These are phyloP conservation scores for Diabrotica undecimpunctata DNA, from an alignment of 1,140 invertebrate genomes.

Conservation along the genomic window DNA sequence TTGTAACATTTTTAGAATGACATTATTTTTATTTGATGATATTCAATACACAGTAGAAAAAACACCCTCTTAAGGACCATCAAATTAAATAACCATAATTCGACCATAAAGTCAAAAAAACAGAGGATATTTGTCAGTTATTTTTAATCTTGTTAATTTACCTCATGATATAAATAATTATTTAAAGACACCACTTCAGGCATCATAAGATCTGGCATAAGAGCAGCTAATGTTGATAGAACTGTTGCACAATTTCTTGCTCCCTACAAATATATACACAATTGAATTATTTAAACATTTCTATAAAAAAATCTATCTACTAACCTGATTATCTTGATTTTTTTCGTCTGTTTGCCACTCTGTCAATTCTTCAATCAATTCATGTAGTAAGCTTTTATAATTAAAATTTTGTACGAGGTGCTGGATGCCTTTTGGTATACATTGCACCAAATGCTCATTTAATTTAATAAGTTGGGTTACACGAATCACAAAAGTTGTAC, in stretches of 20 bases:
- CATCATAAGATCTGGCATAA: conserved; percentile 58
- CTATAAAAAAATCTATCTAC: neutral
- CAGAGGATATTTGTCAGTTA: too few relatives aligned
- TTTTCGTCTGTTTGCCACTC: conserved; percentile 56
- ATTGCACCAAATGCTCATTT: conserved; percentile 60
- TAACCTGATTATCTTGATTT: conserved; percentile 42
- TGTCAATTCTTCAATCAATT: conserved; percentile 65
- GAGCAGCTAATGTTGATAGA: conserved; percentile 59
- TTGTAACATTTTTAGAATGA: too few relatives aligned
- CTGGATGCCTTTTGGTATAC: conserved; percentile 58
- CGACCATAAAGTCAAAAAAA: too few relatives aligned
- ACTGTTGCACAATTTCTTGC: conserved; percentile 59
- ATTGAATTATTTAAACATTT: neutral
- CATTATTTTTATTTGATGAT: too few relatives aligned
- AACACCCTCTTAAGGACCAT: too few relatives aligned
- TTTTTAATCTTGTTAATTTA: conserved; percentile 21
- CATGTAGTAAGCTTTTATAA: conserved; percentile 56
- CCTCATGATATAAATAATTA: conserved; percentile 37
- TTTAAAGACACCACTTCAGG: conserved; percentile 47
- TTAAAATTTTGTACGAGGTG: conserved; percentile 56
- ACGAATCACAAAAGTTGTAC: conserved; percentile 55
- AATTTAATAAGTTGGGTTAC: conserved; percentile 63
- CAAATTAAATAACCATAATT: too few relatives aligned
- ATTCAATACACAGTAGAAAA: too few relatives aligned
- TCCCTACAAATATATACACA: conserved; percentile 40